Evolutionary conservation across 2,888 invertebrate species (phyloP), one percentile per base, ranked within the genome.

Genomic region (Lycophotia porphyrea): DNA sequence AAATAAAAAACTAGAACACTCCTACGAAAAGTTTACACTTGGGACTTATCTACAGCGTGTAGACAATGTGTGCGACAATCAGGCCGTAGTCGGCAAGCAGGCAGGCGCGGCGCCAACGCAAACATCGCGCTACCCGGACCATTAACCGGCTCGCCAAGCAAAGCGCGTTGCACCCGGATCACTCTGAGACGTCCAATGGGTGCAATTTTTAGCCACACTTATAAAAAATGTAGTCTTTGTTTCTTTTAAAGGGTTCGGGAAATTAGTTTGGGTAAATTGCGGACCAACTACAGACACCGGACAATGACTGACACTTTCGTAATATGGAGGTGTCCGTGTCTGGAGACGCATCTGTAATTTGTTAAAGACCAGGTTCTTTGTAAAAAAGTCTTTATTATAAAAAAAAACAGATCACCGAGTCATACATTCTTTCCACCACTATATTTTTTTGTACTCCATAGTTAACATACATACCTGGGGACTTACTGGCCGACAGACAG

Each of bases 61-160:
- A 88, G 87, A 84, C 90, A 89, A 88, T 90, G 90, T 90, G 85
- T 84, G 85, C 86, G 91, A 90, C 91, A 90, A 90, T 91, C 89
- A 89, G 89, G 86, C 89, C 84, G 90, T 87, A 87, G 90, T 90
- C 82, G 68, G 88, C 91, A 94, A 94, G 94, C 92, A 93, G 86
- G 87, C 85, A 90, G 91, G 91, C 91, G 90, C 89, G 86, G 90
- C 89, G 93, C 92, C 91, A 93, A 91, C 74, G 89, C 90, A 94
- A 94, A 95, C 93, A 93, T 71, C 74, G 89, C 88, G 88, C 85
- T 81, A 82, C 86, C 86, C 88, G 90, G 90, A 92, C 93, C 93
- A 94, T 94, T 94, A 93, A 92, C 91, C 76, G 87, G 85, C 89
- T 88, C 89, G 87, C 84, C 88, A 86, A 84, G 87, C 86, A 85